phyloP scores from a whole-genome alignment of 2,113 vertebrate genomes.

The Nothoprocta perdicaria region DNA sequence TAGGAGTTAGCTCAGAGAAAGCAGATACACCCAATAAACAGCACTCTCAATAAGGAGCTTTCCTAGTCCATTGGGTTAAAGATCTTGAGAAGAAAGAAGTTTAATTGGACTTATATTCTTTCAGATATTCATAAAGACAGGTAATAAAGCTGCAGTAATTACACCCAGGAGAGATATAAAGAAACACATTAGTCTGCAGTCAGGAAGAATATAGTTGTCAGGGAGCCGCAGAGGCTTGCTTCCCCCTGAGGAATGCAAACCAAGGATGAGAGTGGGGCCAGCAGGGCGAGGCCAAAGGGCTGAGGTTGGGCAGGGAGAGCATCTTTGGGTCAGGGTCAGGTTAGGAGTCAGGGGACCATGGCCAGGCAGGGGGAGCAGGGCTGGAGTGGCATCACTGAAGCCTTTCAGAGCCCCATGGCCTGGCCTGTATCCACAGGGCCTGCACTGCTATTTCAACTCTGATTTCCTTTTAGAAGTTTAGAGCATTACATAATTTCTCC shows the following conservation, averaged over 20 bases:
- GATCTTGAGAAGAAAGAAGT: slow-evolving; percentile 19
- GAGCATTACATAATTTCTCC: neutral
- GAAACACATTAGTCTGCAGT: neutral
- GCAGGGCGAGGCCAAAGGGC: neutral
- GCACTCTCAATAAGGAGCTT: slow-evolving; percentile 11
- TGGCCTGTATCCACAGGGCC: neutral
- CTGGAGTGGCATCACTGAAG: neutral
- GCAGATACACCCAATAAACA: slow-evolving; percentile 18
- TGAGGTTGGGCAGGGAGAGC: neutral
- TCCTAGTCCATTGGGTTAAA: slow-evolving; percentile 54
- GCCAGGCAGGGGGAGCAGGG: neutral
- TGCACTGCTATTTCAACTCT: neutral
- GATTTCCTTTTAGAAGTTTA: slow-evolving; percentile 47
- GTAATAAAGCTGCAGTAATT: slow-evolving; percentile 64
- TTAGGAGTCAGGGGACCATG: no score
- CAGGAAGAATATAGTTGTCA: neutral
- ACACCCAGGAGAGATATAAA: slow-evolving; percentile 39
- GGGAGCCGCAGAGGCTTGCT: neutral
- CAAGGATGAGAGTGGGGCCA: neutral
- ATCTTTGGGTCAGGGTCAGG: neutral
- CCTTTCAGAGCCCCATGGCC: neutral
- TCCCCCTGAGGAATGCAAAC: neutral
- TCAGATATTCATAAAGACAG: slow-evolving; percentile 57
- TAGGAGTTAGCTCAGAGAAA: neutral
- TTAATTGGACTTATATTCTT: slow-evolving; percentile 55